Conservation (phyloP, 2,113 vertebrate species). For the Hylia prasina region DNA sequence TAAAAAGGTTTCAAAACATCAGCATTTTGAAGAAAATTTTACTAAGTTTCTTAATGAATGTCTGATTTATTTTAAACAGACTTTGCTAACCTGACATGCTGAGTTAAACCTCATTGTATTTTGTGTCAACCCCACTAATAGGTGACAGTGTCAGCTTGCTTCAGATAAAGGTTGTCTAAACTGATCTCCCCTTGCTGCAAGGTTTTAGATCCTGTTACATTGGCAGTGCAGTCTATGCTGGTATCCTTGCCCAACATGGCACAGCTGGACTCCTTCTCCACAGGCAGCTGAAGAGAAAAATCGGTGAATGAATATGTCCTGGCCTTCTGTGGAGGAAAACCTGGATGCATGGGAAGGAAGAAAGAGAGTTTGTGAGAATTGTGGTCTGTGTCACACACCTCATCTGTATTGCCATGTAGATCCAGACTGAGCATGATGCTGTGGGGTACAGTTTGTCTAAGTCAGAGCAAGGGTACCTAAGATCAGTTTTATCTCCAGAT, state of each 20-base stretch:
- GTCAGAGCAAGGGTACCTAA: background rate
- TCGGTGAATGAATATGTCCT: background rate
- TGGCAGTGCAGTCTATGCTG: rapidly evolving
- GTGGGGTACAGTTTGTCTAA: background rate
- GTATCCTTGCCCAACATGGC: rapidly evolving
- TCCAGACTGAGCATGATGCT: background rate
- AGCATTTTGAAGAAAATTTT: background rate
- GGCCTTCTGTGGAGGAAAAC: background rate
- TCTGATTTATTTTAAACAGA: background rate
- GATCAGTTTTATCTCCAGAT: background rate
- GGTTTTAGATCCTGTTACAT: background rate
- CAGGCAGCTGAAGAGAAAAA: background rate
- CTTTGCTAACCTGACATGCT: background rate
- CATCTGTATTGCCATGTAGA: background rate
- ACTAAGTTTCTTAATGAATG: background rate
- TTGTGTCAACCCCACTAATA: background rate
- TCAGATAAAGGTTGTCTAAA: background rate
- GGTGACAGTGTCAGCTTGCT: background rate
- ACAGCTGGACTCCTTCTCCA: background rate
- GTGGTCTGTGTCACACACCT: background rate
- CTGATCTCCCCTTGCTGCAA: background rate
- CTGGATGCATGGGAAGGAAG: background rate
- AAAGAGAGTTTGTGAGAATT: background rate
- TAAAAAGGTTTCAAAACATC: background rate
- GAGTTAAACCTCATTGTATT: background rate